Evolutionary conservation across 1,140 invertebrate species (phyloP).

Genomic region (Megalopta genalis): DNA sequence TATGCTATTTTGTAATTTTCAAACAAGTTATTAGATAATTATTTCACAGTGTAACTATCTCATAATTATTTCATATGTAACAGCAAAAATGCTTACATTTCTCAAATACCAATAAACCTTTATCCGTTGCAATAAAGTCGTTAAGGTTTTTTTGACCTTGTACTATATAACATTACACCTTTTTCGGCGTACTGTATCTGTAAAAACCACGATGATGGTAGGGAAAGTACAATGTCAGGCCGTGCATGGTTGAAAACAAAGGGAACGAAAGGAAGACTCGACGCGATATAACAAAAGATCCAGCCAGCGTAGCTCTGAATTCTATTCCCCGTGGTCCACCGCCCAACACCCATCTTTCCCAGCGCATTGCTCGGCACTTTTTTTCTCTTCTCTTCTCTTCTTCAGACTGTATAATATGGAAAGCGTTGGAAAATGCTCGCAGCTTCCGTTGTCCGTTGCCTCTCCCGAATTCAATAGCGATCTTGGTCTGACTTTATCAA

Average conservation of each 20-base stretch:
- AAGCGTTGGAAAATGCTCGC: constrained; percentile 41
- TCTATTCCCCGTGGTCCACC: constrained; percentile 10
- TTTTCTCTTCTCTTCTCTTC: neutral
- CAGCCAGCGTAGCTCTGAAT: constrained; percentile 44
- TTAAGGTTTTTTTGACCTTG: too few species aligned
- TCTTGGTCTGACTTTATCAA: constrained; percentile 24
- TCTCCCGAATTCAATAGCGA: constrained; percentile 29
- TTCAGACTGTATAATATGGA: constrained; percentile 6
- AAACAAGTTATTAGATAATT: too few species aligned
- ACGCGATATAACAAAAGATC: constrained; percentile 58
- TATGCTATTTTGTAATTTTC: too few species aligned
- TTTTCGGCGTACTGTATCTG: neutral
- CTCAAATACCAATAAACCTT: too few species aligned
- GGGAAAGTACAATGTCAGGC: neutral
- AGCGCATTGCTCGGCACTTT: constrained; percentile 20
- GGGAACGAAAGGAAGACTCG: constrained; percentile 34
- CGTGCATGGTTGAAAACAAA: constrained; percentile 43
- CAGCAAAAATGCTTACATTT: too few species aligned
- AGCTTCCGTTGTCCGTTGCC: constrained; percentile 5
- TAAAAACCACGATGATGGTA: constrained; percentile 37
- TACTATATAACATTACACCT: too few species aligned
- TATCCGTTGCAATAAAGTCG: too few species aligned
- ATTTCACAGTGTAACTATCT: too few species aligned
- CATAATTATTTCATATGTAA: too few species aligned
- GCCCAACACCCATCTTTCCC: constrained; percentile 23